Conservation (phyloP, 2,113 vertebrate species). For the Atlantisia rogersi region DNA sequence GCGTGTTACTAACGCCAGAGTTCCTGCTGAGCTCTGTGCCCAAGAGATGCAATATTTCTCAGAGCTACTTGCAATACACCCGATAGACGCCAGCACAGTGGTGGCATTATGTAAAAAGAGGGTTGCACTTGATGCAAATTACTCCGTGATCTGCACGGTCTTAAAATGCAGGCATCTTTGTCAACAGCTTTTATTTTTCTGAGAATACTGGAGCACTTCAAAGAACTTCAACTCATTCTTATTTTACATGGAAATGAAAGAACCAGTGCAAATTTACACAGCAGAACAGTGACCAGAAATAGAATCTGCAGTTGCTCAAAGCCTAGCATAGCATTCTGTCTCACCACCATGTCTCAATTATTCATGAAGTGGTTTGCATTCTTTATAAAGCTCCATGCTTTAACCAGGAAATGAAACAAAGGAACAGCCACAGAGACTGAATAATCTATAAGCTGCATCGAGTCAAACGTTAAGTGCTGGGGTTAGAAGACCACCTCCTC, state of each 20-base stretch:
- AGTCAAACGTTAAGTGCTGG: background rate
- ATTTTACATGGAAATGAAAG: background rate
- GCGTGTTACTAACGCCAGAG: background rate
- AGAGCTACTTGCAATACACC: background rate
- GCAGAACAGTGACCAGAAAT: slow-evolving; percentile 11
- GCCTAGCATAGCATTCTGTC: background rate
- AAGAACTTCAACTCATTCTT: background rate
- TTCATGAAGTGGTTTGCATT: slow-evolving; percentile 26
- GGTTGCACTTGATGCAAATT: background rate
- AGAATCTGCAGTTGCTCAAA: background rate
- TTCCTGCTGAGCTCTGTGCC: background rate
- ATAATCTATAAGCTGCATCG: background rate
- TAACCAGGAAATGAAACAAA: slow-evolving; percentile 16
- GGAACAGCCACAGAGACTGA: background rate
- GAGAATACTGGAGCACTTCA: background rate
- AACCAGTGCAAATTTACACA: background rate
- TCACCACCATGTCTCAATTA: slow-evolving; percentile 8
- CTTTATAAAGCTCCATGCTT: slow-evolving; percentile 36
- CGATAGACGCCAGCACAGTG: background rate
- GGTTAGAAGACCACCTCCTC: background rate
- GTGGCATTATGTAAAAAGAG: background rate
- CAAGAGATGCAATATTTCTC: background rate
- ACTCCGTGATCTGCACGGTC: background rate
- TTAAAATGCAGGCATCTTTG: background rate
- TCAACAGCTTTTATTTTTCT: background rate